phyloP scores from a whole-genome alignment of 2,888 invertebrate species.

The Heliconius erato region DNA sequence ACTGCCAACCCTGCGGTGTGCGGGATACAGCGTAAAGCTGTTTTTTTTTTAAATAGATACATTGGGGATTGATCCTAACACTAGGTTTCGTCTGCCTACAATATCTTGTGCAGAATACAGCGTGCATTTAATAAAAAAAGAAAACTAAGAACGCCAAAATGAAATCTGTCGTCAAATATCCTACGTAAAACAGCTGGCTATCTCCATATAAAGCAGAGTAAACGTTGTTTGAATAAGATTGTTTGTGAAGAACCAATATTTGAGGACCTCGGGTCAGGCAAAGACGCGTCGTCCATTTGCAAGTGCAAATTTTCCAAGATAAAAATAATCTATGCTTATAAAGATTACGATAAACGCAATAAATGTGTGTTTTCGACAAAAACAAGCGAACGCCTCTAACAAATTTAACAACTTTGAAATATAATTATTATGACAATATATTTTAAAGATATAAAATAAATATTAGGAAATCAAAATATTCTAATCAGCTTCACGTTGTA shows the following conservation, averaged over 20 bases:
- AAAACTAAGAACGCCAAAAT: background rate
- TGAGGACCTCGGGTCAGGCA: slow-evolving; percentile 79
- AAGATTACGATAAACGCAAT: slow-evolving; percentile 73
- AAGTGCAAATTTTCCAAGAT: slow-evolving; percentile 83
- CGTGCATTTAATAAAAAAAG: too few species aligned
- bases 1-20: too few species aligned
- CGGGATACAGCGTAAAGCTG: too few species aligned
- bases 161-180: slow-evolving; percentile 41
- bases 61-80: too few species aligned
- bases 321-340: slow-evolving; percentile 80
- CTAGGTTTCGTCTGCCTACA: too few species aligned
- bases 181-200: slow-evolving; percentile 50
- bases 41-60: too few species aligned
- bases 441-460: slow-evolving; percentile 1
- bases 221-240: slow-evolving; percentile 78
- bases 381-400: background rate
- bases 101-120: too few species aligned
- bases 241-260: slow-evolving; percentile 80
- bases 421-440: background rate
- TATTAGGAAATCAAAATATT: background rate
- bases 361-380: slow-evolving; percentile 53
- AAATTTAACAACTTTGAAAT: background rate
- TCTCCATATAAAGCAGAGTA: slow-evolving; percentile 69
- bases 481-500: too few species aligned
- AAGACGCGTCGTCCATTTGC: slow-evolving; percentile 77